phyloP scores from a whole-genome alignment of 2,113 vertebrate genomes.

The Sialia sialis region DNA sequence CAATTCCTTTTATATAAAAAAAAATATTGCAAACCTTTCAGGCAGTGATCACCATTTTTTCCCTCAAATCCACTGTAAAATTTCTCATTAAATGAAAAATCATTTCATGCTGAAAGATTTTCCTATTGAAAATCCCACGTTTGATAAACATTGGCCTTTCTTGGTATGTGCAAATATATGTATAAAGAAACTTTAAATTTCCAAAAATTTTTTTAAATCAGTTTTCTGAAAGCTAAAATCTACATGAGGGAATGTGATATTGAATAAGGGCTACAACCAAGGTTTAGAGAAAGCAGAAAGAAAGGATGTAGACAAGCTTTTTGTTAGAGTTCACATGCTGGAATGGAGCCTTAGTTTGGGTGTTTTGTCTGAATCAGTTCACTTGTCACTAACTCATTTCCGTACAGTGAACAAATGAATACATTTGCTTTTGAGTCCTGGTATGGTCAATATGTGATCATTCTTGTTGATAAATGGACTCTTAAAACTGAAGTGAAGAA shows the following conservation, averaged over 20 bases:
- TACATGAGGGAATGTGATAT: background rate
- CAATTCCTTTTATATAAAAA: background rate
- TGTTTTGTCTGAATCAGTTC: slow-evolving; percentile 10
- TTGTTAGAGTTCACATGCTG: background rate
- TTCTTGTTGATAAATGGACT: slow-evolving; percentile 33
- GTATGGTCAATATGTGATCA: slow-evolving; percentile 10
- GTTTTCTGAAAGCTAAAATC: background rate
- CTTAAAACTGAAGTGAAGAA: slow-evolving; percentile 18
- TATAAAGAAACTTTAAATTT: background rate
- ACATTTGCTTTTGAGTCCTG: slow-evolving; percentile 1
- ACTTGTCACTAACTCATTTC: slow-evolving; percentile 11
- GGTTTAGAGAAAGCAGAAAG: background rate
- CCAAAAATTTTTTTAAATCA: background rate
- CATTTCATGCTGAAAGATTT: background rate
- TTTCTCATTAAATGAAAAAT: background rate
- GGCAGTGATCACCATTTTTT: background rate
- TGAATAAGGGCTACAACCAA: background rate
- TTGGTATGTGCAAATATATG: background rate
- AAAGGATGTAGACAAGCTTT: background rate
- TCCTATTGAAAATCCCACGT: background rate
- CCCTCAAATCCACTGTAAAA: background rate
- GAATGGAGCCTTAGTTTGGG: background rate
- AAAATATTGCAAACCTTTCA: background rate
- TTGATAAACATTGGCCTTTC: background rate
- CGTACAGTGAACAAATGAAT: background rate